These are phyloP conservation scores for Clostera curtula DNA, from an alignment of 2,888 invertebrate genomes.

Conservation along the genomic window DNA sequence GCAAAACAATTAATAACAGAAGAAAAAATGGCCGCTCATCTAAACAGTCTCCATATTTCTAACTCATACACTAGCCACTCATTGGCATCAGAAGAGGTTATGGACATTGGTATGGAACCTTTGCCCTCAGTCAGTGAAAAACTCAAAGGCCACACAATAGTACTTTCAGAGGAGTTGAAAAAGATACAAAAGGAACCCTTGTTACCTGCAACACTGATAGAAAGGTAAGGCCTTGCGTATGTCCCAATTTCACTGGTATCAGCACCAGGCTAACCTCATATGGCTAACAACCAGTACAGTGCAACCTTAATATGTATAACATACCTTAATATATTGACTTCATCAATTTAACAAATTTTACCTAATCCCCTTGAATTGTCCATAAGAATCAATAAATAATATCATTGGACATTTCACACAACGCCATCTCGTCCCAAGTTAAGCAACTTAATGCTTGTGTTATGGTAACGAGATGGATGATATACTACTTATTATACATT, in stretches of 20 bases:
- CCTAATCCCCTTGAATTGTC: no score
- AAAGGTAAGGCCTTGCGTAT: conserved; percentile 42
- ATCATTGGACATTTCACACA: no score
- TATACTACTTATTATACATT: no score
- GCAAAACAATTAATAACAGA: conserved; percentile 87
- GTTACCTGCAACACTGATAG: conserved; percentile 79
- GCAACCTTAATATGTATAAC: no score
- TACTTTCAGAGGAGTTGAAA: conserved; percentile 82
- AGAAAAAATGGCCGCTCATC: conserved; percentile 88
- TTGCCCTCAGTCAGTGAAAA: conserved; percentile 29
- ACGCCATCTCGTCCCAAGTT: no score
- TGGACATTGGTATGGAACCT: conserved; percentile 50
- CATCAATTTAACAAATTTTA: no score
- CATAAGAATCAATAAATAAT: no score
- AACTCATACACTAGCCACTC: conserved; percentile 56
- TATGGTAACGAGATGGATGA: no score
- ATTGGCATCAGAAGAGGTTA: conserved; percentile 34
- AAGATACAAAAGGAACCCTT: conserved; percentile 78
- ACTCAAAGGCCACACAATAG: conserved; percentile 70
- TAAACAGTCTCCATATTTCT: conserved; percentile 83
- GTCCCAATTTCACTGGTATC: background rate
- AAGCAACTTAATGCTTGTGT: no score
- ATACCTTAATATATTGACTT: no score
- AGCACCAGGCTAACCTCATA: no score
- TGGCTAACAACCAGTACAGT: no score